These are phyloP conservation scores for Acanthosepion esculentum DNA, from an alignment of 2,888 invertebrate genomes.

Conservation along the genomic window DNA sequence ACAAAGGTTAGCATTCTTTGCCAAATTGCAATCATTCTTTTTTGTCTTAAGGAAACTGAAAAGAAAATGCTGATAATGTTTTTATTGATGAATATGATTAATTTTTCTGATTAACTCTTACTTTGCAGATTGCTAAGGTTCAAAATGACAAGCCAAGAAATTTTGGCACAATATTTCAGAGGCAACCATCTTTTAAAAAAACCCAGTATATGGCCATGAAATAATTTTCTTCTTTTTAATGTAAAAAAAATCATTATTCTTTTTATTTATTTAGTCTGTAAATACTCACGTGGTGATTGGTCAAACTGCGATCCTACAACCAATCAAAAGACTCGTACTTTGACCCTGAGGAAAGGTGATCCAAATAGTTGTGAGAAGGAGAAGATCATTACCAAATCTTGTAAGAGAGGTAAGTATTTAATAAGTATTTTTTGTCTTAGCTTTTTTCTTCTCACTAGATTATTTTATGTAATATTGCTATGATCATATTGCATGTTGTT, in stretches of 20 bases:
- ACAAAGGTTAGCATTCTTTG: too few relatives aligned
- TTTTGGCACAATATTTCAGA: background rate
- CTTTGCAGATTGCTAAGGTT: background rate
- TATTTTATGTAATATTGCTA: too few relatives aligned
- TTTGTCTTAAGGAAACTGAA: too few relatives aligned
- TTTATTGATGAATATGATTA: too few relatives aligned
- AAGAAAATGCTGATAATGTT: too few relatives aligned
- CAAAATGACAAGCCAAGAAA: too few relatives aligned
- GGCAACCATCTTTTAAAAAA: background rate
- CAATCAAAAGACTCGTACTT: conserved; percentile 62
- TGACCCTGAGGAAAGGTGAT: conserved; percentile 62
- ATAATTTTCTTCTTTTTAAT: background rate
- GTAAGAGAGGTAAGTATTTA: conserved; percentile 51
- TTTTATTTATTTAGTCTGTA: conserved; percentile 57
- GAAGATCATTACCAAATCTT: conserved; percentile 60
- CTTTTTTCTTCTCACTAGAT: background rate
- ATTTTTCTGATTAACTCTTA: background rate
- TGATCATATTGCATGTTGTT: too few relatives aligned
- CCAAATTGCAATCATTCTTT: too few relatives aligned
- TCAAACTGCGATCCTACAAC: conserved; percentile 62
- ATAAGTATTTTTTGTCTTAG: background rate
- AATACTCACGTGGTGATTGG: conserved; percentile 64
- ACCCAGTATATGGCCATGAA: background rate
- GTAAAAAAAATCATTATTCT: background rate
- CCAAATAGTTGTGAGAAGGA: conserved; percentile 59